A percentile compares a stretch with the other conserved stretches of the same genome.
These are phyloP conservation scores for Dryas iulia DNA, from an alignment of 1,140 invertebrate species.

Conservation along the genomic window DNA sequence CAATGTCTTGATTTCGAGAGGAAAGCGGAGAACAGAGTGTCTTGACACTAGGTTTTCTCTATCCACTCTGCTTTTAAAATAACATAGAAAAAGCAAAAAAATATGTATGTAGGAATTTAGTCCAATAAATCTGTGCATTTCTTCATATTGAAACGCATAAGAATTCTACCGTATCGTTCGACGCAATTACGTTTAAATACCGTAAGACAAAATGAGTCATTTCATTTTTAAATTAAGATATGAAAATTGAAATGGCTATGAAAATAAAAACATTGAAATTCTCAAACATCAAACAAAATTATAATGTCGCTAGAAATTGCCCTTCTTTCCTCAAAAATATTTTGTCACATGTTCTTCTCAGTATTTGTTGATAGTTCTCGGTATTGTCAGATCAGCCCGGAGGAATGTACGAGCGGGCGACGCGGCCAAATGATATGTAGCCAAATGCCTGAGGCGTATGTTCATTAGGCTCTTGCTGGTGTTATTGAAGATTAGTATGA, in stretches of 20 bases:
- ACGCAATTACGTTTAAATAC: too few species aligned
- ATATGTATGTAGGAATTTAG: too few species aligned
- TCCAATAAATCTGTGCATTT: too few species aligned
- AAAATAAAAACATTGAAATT: background rate
- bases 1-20: too few species aligned
- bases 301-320: background rate
- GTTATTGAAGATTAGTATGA: too few species aligned
- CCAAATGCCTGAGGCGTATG: constrained; percentile 6
- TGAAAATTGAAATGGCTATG: background rate
- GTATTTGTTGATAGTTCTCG: constrained; percentile 17
- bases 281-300: background rate
- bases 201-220: background rate
- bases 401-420: constrained; percentile 7
- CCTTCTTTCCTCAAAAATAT: background rate
- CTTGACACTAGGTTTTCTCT: background rate
- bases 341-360: constrained; percentile 4
- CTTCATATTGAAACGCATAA: too few species aligned
- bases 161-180: too few species aligned
- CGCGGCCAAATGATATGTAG: constrained; percentile 8
- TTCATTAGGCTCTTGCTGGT: background rate
- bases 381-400: constrained; percentile 6
- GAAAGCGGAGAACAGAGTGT: background rate
- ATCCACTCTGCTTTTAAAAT: too few species aligned
- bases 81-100: too few species aligned
- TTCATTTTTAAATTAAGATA: background rate